Evolutionary conservation across 2,888 invertebrate species (phyloP).

Genomic region (Drosophila atroscutellata): DNA sequence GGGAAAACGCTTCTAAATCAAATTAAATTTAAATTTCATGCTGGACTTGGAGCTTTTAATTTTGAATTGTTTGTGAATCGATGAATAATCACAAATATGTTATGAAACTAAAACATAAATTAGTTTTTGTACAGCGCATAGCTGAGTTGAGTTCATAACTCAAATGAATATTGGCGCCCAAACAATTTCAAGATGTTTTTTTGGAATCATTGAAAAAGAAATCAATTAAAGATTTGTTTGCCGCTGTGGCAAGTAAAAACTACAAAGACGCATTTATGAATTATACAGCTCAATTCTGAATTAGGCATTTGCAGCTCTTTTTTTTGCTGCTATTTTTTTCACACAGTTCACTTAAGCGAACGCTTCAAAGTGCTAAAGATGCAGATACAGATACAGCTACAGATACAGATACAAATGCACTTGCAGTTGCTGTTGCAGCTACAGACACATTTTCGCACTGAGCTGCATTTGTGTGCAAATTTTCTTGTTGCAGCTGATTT

Average conservation of each 20-base stretch:
- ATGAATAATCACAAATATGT: not conserved
- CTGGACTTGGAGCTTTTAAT: not conserved
- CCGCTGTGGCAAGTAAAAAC: constrained; percentile 19
- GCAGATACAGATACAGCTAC: constrained; percentile 16
- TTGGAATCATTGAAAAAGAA: constrained; percentile 35
- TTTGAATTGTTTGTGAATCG: not conserved
- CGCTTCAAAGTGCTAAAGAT: constrained; percentile 36
- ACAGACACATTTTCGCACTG: constrained; percentile 9
- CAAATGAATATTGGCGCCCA: constrained; percentile 7
- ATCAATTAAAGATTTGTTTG: constrained; percentile 56
- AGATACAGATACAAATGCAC: constrained; percentile 16
- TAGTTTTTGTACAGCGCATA: not conserved
- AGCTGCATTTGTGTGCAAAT: constrained; percentile 28
- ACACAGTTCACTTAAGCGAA: constrained; percentile 53
- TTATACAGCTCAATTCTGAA: constrained; percentile 28
- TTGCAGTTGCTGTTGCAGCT: constrained; percentile 16
- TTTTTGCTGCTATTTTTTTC: constrained; percentile 22
- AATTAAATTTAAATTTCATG: not conserved
- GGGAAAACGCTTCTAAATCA: not conserved
- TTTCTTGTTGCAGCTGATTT: constrained; percentile 65
- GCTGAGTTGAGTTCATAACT: not conserved
- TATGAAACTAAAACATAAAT: not conserved
- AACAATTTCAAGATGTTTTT: constrained; percentile 34
- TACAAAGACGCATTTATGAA: constrained; percentile 32
- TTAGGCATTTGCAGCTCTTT: constrained; percentile 19